A percentile compares a stretch with the other conserved stretches of the same genome.
Conservation (phyloP, 2,888 invertebrate species). For the Ophion slaviceki region DNA sequence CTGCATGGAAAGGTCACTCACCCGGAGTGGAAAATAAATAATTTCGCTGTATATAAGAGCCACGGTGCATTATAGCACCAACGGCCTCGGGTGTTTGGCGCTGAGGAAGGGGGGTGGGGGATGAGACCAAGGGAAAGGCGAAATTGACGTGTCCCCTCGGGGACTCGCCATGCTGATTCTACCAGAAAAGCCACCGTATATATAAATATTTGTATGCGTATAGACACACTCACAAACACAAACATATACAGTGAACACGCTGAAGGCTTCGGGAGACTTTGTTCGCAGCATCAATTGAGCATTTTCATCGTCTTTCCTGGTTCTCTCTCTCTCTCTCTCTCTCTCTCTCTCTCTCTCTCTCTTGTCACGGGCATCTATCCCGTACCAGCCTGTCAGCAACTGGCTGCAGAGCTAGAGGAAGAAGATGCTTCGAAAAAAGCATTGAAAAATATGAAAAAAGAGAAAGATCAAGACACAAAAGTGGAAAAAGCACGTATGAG, state of each 20-base stretch:
- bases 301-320: slow-evolving; percentile 42
- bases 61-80: slow-evolving; percentile 21
- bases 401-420: slow-evolving; percentile 17
- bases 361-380: slow-evolving; percentile 32
- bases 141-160: slow-evolving; percentile 56
- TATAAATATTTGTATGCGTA: no score
- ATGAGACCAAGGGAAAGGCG: slow-evolving; percentile 36
- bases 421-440: slow-evolving; percentile 22
- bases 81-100: no score
- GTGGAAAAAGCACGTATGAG: slow-evolving; percentile 43
- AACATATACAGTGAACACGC: neutral
- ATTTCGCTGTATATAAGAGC: slow-evolving; percentile 40
- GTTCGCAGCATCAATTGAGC: slow-evolving; percentile 57
- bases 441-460: slow-evolving; percentile 6
- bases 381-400: slow-evolving; percentile 29
- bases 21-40: slow-evolving; percentile 46
- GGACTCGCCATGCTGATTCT: slow-evolving; percentile 42
- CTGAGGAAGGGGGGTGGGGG: neutral
- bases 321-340: slow-evolving; percentile 27
- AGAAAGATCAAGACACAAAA: slow-evolving; percentile 26
- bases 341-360: slow-evolving; percentile 27
- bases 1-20: slow-evolving; percentile 3
- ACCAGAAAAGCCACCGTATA: slow-evolving; percentile 20
- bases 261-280: slow-evolving; percentile 40
- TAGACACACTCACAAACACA: no score